Conservation (phyloP, 2,888 invertebrate species). For the Stramonita haemastoma region DNA sequence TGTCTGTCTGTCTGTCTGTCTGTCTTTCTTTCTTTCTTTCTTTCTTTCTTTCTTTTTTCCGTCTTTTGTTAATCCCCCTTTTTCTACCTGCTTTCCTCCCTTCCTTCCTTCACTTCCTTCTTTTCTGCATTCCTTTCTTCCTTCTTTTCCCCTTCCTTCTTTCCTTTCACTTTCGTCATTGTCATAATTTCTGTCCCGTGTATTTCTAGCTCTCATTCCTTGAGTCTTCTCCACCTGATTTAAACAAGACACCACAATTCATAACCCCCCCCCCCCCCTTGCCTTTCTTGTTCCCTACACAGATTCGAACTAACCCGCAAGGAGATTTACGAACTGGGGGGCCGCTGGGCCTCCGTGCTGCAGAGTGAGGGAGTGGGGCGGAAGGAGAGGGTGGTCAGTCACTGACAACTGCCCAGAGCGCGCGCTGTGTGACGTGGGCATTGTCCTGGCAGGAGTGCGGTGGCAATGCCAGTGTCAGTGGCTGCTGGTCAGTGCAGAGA, state of each 20-base stretch:
- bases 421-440: constrained; percentile 1
- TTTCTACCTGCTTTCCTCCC: too few relatives aligned
- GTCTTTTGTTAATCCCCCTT: too few relatives aligned
- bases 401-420: constrained; percentile 33
- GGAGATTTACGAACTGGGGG: constrained; percentile 27
- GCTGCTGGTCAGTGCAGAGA: neutral
- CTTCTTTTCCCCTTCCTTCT: too few relatives aligned
- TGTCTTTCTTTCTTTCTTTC: too few relatives aligned
- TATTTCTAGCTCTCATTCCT: neutral
- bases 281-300: neutral
- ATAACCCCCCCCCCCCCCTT: neutral
- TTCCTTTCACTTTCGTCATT: neutral
- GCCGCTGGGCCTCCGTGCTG: constrained; percentile 36
- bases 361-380: neutral
- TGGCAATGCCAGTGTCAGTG: constrained; percentile 32
- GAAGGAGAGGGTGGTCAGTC: constrained; percentile 19
- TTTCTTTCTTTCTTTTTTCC: too few relatives aligned
- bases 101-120: too few relatives aligned
- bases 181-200: neutral
- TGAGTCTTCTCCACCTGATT: neutral
- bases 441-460: constrained; percentile 20
- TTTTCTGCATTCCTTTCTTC: too few relatives aligned
- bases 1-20: too few relatives aligned
- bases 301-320: neutral
- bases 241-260: neutral